Evolutionary conservation across 2,888 invertebrate species (phyloP).

Genomic region (Protophormia terraenovae): DNA sequence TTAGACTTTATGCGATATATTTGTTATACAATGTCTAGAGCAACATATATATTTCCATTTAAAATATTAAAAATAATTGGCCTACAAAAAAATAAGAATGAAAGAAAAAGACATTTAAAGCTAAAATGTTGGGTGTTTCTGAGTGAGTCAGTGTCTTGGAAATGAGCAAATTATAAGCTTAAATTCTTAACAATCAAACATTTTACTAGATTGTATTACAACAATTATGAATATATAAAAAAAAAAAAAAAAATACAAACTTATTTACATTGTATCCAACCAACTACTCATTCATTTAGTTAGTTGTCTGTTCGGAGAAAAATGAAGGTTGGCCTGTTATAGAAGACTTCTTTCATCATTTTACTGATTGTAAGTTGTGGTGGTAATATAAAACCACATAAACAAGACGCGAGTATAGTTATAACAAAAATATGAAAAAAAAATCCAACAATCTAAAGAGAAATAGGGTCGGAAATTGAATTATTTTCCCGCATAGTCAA

Average conservation of each 20-base stretch:
- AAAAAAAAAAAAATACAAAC: conserved; percentile 13
- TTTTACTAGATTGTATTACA: conserved; percentile 33
- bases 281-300: not conserved
- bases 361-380: not conserved
- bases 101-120: not conserved
- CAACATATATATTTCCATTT: not conserved
- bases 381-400: not conserved
- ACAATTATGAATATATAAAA: too few species aligned
- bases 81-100: not conserved
- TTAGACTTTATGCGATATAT: not conserved
- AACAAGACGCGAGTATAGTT: conserved; percentile 17
- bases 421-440: too few species aligned
- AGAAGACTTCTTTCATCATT: not conserved
- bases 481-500: conserved; percentile 57
- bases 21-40: not conserved
- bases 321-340: not conserved
- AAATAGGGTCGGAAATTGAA: conserved; percentile 55
- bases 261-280: not conserved
- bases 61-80: conserved; percentile 8
- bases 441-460: not conserved
- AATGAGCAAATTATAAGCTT: conserved; percentile 32
- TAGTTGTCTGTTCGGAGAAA: not conserved
- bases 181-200: conserved; percentile 19
- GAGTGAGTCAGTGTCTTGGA: not conserved
- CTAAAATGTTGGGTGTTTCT: not conserved